These are phyloP conservation scores for Nothocercus julius DNA, from an alignment of 2,113 vertebrate species.

Conservation along the genomic window DNA sequence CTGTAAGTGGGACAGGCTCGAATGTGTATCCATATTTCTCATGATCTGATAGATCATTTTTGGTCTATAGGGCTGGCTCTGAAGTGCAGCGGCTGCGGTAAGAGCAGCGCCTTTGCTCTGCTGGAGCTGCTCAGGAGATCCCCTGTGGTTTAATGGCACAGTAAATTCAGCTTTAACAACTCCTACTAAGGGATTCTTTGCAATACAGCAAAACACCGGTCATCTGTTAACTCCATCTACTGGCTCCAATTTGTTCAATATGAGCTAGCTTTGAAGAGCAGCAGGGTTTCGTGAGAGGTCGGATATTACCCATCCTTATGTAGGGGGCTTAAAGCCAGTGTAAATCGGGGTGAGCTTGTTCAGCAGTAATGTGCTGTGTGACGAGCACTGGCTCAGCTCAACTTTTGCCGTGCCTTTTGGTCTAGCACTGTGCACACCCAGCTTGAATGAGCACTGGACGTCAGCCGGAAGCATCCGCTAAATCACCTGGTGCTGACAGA, in stretches of 20 bases:
- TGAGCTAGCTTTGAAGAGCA: background rate
- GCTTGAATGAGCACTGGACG: background rate
- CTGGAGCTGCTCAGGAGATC: background rate
- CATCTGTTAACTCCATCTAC: background rate
- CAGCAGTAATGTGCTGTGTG: background rate
- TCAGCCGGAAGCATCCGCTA: background rate
- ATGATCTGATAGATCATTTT: background rate
- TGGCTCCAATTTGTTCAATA: constrained; percentile 8
- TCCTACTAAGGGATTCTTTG: background rate
- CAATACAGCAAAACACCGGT: background rate
- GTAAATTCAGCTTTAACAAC: background rate
- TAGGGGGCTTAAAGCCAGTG: background rate
- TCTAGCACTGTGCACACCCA: background rate
- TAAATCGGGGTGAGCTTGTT: background rate
- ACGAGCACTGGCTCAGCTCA: background rate
- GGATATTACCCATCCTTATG: background rate
- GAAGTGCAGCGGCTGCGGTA: background rate
- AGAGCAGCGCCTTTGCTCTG: background rate
- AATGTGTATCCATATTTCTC: background rate
- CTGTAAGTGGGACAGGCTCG: background rate
- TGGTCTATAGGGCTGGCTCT: background rate
- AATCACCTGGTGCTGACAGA: constrained; percentile 37
- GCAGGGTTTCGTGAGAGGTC: background rate
- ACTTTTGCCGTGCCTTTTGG: background rate
- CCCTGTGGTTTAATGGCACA: background rate